These are phyloP conservation scores for Cotesia vestalis DNA, from an alignment of 1,140 invertebrate genomes.

Conservation along the genomic window DNA sequence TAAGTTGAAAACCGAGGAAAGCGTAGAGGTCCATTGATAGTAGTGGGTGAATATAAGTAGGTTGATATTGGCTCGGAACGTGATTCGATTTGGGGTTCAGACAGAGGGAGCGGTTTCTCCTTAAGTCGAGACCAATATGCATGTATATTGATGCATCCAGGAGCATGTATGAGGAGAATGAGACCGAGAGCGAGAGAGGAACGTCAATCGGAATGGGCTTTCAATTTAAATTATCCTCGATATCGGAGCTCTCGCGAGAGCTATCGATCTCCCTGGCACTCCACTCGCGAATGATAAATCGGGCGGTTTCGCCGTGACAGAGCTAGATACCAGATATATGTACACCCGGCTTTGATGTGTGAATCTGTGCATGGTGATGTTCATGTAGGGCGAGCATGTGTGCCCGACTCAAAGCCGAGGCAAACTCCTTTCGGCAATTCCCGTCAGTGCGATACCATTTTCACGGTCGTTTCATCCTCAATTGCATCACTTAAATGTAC, in stretches of 20 bases:
- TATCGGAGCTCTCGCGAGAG: slow-evolving; percentile 18
- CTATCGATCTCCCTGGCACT: slow-evolving; percentile 13
- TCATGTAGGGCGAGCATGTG: no score
- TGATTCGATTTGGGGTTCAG: slow-evolving; percentile 26
- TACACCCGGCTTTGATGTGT: neutral
- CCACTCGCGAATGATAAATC: slow-evolving; percentile 22
- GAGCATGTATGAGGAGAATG: no score
- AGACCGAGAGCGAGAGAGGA: neutral
- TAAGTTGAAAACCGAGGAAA: no score
- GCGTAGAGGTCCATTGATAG: slow-evolving; percentile 12
- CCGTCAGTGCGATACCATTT: slow-evolving; percentile 13
- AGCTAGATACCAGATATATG: neutral
- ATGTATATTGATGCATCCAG: no score
- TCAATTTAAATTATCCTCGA: slow-evolving; percentile 28
- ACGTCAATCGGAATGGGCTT: slow-evolving; percentile 25
- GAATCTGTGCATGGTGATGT: no score
- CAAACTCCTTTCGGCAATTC: slow-evolving; percentile 24
- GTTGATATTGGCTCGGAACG: slow-evolving; percentile 13
- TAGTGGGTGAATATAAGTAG: slow-evolving; percentile 3
- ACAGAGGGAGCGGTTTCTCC: slow-evolving; percentile 17
- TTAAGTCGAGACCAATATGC: slow-evolving; percentile 1
- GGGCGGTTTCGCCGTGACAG: slow-evolving; percentile 9
- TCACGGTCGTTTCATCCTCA: slow-evolving; percentile 20
- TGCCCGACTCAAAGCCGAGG: neutral
- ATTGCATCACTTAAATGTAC: slow-evolving; percentile 13